Percentiles rank a stretch among this genome's conserved stretches.
Conservation (phyloP, 2,113 vertebrate genomes). For the Dicentrarchus labrax region DNA sequence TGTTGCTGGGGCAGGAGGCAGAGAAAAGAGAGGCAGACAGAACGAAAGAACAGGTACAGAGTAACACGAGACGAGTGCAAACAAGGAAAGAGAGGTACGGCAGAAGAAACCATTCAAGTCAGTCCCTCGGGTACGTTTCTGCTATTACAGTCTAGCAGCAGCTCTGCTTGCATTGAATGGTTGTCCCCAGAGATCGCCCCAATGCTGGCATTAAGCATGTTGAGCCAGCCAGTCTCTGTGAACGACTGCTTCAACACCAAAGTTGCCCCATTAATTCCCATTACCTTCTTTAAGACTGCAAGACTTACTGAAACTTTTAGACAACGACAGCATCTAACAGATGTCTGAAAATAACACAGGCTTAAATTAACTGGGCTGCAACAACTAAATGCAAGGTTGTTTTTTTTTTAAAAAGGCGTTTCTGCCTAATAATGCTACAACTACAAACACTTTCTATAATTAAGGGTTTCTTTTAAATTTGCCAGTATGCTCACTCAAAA, state of each 20-base stretch:
- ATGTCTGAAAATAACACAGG: conserved; percentile 4
- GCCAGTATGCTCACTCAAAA: conserved; percentile 6
- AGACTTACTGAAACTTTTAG: conserved; percentile 20
- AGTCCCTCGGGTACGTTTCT: conserved; percentile 39
- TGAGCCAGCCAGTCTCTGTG: conserved; percentile 3
- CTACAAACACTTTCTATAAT: conserved; percentile 19
- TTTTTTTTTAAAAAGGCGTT: not conserved
- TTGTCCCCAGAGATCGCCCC: conserved; percentile 49
- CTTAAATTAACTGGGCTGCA: conserved; percentile 13
- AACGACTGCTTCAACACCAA: conserved; percentile 32
- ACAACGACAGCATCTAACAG: conserved; percentile 1
- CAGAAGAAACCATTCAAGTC: conserved; percentile 38
- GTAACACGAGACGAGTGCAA: conserved; percentile 27
- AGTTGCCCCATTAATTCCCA: conserved; percentile 42
- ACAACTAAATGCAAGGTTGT: not conserved
- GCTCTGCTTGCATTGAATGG: conserved; percentile 43
- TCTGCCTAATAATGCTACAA: not conserved
- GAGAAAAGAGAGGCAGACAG: not conserved
- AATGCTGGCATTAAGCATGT: conserved; percentile 19
- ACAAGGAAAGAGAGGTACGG: conserved; percentile 33
- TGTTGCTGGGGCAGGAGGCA: conserved; percentile 7
- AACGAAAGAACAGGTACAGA: conserved; percentile 6
- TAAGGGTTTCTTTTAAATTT: conserved; percentile 18
- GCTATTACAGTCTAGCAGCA: conserved; percentile 49
- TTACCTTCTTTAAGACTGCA: conserved; percentile 29